Evolutionary conservation across 2,113 vertebrate genomes (phyloP), one percentile per base, ranked within the genome.

Genomic region (Acrocephalus kingi): DNA sequence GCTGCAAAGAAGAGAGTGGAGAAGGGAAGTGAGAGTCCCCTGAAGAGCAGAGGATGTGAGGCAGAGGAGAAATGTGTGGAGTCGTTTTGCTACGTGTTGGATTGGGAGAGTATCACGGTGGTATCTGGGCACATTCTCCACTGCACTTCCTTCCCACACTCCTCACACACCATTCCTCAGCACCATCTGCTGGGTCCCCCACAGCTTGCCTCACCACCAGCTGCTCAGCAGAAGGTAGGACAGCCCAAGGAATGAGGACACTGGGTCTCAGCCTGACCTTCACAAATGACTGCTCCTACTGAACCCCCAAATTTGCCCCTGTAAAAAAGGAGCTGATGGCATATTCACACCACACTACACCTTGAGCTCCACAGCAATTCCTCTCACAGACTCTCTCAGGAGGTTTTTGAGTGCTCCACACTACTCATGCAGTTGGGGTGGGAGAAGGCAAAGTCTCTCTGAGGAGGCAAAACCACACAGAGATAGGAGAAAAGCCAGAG

Each of bases 121-220:
- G 43, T 74, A 59, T 71, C 92, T 59, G 86, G 92, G 51, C 72
- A 80, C 63, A 22, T 88, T 59, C 59, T 45, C 79, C 90, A 55
- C 73, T 58, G 63, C 85, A 58, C 85, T 67, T 27, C 33, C 92
- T 94, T 94, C 94, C 90, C 73, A 96, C 88, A 74, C 83, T 93
- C 35, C 51, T 84, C 48, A 77, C 24, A 7, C 77, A 82, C 77
- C 81, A 33, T 88, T 96, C 74, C 67, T 95, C 83, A 86, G 1
- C 2, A 35, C 86, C 85, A 83, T 94, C 95, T 94, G 94, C 88
- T 86, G 76, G 83, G 80, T 90, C 83, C 79, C 58, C 75, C 86
- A 84, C 88, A 80, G 59, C 10, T 49, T 95, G 54, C 33, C 55
- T 93, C 62, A 10, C 68, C 90, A 93, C 78, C 88, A 93, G 87